Evolutionary conservation across 2,113 vertebrate genomes (phyloP).

Genomic region (Neotoma lepida): DNA sequence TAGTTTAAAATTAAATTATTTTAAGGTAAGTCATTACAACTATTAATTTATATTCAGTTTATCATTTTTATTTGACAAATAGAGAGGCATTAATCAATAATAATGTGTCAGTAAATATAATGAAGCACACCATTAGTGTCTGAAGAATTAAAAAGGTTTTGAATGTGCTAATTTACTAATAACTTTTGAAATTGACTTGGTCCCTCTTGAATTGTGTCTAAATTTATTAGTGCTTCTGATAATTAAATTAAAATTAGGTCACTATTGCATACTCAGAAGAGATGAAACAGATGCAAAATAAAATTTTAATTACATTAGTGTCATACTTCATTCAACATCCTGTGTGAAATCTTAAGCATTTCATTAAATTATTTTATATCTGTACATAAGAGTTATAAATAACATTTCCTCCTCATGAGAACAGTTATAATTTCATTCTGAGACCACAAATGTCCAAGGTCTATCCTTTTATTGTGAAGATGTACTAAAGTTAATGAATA

Average conservation of each 20-base stretch:
- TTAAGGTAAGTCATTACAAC: neutral
- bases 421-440: neutral
- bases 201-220: constrained; percentile 73
- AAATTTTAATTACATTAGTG: constrained; percentile 57
- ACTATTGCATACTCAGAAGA: constrained; percentile 66
- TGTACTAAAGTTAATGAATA: constrained; percentile 8
- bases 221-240: constrained; percentile 77
- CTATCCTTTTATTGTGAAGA: constrained; percentile 3
- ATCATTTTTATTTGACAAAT: constrained; percentile 30
- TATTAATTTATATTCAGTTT: constrained; percentile 22
- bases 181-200: constrained; percentile 71
- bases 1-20: constrained; percentile 52
- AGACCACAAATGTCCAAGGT: neutral
- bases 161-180: constrained; percentile 80
- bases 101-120: constrained; percentile 52
- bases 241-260: constrained; percentile 81
- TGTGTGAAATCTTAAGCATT: constrained; percentile 68
- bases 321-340: constrained; percentile 64
- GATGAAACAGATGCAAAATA: constrained; percentile 70
- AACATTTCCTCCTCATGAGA: neutral
- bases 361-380: constrained; percentile 43
- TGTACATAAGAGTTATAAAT: neutral
- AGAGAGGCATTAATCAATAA: constrained; percentile 31
- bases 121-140: constrained; percentile 70
- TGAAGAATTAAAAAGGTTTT: constrained; percentile 76